These are phyloP conservation scores for Chloroceryle amazona DNA, from an alignment of 2,797 vertebrate species.

Conservation along the genomic window DNA sequence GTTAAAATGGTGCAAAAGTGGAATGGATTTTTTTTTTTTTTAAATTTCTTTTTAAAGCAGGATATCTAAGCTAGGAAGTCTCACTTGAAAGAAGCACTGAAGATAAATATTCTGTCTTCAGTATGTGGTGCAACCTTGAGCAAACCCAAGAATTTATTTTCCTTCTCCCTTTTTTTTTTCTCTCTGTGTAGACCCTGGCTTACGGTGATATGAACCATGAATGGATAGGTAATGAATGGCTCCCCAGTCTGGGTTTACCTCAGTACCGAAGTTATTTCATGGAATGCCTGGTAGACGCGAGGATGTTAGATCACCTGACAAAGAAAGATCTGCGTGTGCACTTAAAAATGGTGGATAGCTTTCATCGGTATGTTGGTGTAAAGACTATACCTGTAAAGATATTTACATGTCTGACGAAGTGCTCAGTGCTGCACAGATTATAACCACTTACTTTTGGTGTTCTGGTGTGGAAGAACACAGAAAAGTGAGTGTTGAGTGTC, in stretches of 20 bases:
- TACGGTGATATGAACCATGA: slow-evolving; percentile 99
- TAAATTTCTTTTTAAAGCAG: neutral
- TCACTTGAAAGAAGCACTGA: neutral
- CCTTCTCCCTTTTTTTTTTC: neutral
- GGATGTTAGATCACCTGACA: slow-evolving; percentile 98
- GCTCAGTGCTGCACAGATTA: neutral
- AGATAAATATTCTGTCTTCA: neutral
- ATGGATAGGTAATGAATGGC: slow-evolving; percentile 99
- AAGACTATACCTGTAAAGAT: neutral
- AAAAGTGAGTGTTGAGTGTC: neutral
- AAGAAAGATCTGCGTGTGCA: slow-evolving; percentile 98
- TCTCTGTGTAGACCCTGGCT: slow-evolving; percentile 88
- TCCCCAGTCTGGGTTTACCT: slow-evolving; percentile 96
- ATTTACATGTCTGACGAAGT: neutral
- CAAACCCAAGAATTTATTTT: slow-evolving; percentile 23
- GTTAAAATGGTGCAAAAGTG: neutral
- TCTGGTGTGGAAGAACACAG: neutral
- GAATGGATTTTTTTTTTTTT: neutral
- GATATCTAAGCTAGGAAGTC: neutral
- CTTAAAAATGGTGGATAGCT: slow-evolving; percentile 99
- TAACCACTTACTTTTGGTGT: neutral
- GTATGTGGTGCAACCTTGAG: neutral
- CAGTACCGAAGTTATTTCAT: slow-evolving; percentile 99
- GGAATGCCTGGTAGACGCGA: slow-evolving; percentile 98
- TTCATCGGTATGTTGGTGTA: slow-evolving; percentile 90